phyloP scores from a whole-genome alignment of 1,140 invertebrate genomes.

The Hypothenemus hampei region DNA sequence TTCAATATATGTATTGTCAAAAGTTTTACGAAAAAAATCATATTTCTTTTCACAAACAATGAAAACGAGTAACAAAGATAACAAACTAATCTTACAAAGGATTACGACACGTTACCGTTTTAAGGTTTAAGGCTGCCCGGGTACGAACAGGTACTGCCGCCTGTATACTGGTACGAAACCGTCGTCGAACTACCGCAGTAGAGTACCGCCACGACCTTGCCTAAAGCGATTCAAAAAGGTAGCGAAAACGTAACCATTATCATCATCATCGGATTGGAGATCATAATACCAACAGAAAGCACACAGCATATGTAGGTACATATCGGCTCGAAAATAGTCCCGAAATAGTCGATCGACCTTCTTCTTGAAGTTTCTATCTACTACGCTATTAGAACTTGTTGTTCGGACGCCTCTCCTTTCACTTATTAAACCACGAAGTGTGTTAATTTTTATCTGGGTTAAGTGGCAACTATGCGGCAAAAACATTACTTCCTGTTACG shows the following conservation, averaged over 20 bases:
- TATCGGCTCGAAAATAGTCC: neutral
- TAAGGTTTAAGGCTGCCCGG: neutral
- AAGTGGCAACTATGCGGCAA: constrained; percentile 14
- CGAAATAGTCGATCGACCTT: constrained; percentile 7
- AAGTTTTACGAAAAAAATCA: too few relatives aligned
- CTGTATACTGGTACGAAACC: neutral
- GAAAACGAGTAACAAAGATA: too few relatives aligned
- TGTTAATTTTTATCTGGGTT: constrained; percentile 21
- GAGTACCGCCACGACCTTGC: constrained; percentile 5
- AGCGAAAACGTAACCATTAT: constrained; percentile 6
- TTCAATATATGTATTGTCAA: too few relatives aligned
- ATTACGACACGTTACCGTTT: neutral
- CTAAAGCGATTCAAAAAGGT: constrained; percentile 9
- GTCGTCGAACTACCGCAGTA: neutral
- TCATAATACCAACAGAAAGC: neutral
- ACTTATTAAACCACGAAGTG: constrained; percentile 21
- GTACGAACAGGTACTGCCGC: neutral
- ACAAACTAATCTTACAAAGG: too few relatives aligned
- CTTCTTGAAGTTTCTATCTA: constrained; percentile 12
- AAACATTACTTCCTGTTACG: constrained; percentile 11
- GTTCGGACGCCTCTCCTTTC: constrained; percentile 16
- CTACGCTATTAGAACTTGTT: constrained; percentile 12
- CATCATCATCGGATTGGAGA: neutral
- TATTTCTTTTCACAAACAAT: too few relatives aligned
- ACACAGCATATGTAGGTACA: neutral